Conservation (phyloP, 2,797 vertebrate genomes). For the Cynopterus sphinx region DNA sequence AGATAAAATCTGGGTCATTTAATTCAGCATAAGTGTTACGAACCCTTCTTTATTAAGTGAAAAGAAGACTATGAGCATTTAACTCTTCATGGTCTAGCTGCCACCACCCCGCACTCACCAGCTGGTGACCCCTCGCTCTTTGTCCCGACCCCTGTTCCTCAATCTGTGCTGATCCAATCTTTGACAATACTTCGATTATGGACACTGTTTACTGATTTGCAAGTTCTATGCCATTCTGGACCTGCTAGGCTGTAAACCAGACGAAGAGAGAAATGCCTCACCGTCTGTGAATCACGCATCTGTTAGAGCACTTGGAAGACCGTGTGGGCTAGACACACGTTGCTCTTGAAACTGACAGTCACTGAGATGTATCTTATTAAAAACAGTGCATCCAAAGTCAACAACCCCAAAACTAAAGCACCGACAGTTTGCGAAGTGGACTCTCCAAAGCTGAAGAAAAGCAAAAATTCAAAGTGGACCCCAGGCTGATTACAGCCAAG, state of each 20-base stretch:
- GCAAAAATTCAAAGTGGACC: slow-evolving; percentile 43
- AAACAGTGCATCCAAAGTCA: slow-evolving; percentile 20
- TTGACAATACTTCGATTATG: background rate
- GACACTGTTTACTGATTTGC: background rate
- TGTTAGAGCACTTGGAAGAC: background rate
- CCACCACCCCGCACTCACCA: background rate
- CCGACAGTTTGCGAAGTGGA: background rate
- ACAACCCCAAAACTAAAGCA: slow-evolving; percentile 18
- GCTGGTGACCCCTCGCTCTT: background rate
- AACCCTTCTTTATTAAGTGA: slow-evolving; percentile 16
- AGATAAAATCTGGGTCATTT: slow-evolving; percentile 2
- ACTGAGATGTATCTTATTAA: background rate
- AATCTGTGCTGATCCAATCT: background rate
- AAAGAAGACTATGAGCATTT: background rate
- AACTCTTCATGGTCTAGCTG: background rate
- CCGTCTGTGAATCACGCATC: background rate
- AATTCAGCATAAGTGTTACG: slow-evolving; percentile 17
- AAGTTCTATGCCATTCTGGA: background rate
- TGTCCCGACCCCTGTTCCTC: background rate
- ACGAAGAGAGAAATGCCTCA: background rate
- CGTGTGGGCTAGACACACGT: background rate
- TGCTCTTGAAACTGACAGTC: slow-evolving; percentile 10
- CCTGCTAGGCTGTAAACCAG: background rate
- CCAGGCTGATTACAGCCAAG: background rate
- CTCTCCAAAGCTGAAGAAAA: slow-evolving; percentile 35